Evolutionary conservation across 2,113 vertebrate species (phyloP).

Genomic region (Baryphthengus martii): DNA sequence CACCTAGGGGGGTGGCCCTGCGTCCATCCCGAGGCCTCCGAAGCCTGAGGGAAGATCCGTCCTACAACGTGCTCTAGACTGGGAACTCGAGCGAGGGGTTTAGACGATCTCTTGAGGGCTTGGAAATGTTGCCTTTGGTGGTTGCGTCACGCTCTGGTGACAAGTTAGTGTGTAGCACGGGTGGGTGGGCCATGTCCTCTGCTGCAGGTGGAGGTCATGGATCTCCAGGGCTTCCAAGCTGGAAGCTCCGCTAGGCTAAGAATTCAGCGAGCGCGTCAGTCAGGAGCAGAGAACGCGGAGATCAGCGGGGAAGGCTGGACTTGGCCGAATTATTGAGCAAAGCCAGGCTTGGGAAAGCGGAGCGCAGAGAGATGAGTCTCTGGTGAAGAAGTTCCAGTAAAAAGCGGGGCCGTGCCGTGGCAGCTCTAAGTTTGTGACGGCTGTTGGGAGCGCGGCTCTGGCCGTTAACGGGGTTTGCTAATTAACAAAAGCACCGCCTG

Average conservation of each 20-base stretch:
- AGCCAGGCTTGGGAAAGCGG: neutral
- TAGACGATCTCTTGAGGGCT: neutral
- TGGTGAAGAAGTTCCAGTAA: neutral
- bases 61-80: neutral
- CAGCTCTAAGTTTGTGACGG: neutral
- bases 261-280: rapidly evolving
- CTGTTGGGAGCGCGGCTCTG: rapidly evolving
- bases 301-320: neutral
- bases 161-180: rapidly evolving
- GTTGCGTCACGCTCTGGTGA: neutral
- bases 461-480: neutral
- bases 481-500: neutral
- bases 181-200: neutral
- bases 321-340: neutral
- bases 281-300: rapidly evolving
- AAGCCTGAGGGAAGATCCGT: neutral
- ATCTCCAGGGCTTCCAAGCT: neutral
- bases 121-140: neutral
- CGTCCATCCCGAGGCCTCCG: neutral
- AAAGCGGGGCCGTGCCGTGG: rapidly evolving
- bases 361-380: neutral
- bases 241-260: neutral
- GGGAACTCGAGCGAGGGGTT: neutral
- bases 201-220: neutral
- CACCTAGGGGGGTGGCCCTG: neutral